Percentiles rank a stretch among this genome's conserved stretches.
Evolutionary conservation across 2,797 vertebrate species (phyloP).

Genomic region (Arctocebus calabarensis): DNA sequence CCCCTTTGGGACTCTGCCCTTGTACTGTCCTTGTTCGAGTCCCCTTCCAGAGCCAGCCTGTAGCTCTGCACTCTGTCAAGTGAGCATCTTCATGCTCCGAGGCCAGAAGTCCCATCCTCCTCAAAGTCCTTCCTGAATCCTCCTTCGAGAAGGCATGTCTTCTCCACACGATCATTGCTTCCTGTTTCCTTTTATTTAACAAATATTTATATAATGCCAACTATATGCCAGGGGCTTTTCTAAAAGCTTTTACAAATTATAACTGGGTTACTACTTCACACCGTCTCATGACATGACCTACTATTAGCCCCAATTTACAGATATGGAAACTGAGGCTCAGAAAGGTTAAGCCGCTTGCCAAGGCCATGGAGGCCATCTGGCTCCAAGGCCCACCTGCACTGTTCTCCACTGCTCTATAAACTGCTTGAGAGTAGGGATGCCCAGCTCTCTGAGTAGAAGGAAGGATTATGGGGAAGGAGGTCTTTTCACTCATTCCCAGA

Average conservation of each 20-base stretch:
- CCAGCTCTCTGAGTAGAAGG: accelerated
- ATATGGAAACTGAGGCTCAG: background rate
- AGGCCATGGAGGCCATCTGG: background rate
- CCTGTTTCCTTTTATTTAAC: background rate
- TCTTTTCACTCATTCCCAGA: too few relatives aligned
- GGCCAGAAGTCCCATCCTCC: background rate
- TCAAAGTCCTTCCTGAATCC: background rate
- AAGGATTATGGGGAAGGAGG: background rate
- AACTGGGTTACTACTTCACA: background rate
- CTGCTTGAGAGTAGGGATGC: background rate
- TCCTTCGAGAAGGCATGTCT: background rate
- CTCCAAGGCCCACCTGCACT: background rate
- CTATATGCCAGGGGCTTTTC: background rate
- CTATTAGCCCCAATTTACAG: background rate
- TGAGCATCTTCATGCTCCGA: background rate
- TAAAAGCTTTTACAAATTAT: background rate
- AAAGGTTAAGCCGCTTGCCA: background rate
- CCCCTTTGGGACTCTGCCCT: background rate
- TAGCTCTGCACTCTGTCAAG: background rate
- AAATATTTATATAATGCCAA: background rate
- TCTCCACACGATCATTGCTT: background rate
- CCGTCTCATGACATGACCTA: background rate
- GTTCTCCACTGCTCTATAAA: background rate
- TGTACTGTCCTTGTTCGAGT: background rate
- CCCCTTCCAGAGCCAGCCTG: background rate